Base-by-base conservation (phyloP, 2,888 invertebrate species). In the Pristionchus japonicus region DNA sequence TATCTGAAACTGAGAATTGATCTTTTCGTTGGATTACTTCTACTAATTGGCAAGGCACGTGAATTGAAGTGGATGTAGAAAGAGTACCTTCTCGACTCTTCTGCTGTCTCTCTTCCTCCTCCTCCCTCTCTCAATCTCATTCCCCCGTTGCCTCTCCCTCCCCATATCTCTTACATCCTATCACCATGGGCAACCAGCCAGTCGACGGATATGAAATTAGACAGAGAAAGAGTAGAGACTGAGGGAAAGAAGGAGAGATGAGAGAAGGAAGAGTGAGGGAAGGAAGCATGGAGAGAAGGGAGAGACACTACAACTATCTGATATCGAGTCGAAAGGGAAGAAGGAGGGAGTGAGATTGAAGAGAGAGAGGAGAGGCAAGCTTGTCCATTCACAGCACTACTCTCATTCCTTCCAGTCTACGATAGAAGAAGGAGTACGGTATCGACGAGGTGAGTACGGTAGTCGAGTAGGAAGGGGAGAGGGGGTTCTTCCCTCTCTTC, bases 141-240 rank as follows among this genome's bases (percentile, higher is more conserved):
- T 31, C 20, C 82, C 23, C 80, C 37, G 11, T 31, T n/a, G 40
- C 82, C 52, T 83, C 52, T 83, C 82, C 77, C n/a, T n/a, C n/a
- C 34, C 43, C 82, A 52, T 83, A 83, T 83, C 82, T 83, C 82
- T 83, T 83, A 83, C 82, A 83, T 83, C 49, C 52, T 52, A 83
- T 83, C 82, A 83, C 82, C 82, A 52, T 31, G 67, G 82, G 82
- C 82, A 83, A 83, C 82, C 52, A 52, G 31, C n/a, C 47, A 31
- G 47, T 27, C 52, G 57, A 52, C 52, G 37, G 85, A 64, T 85
- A 64, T 85, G 85, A 52, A 85, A 85, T 85, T 85, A 85, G 85
- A 85, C 61, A 64, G 57, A 85, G 40, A 43, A 13, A 31, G 64
- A 64, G n/a, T 61, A 40, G 37, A 85, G 85, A 85, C n/a, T 27